Conservation (phyloP, 2,113 vertebrate genomes). For the Tricholaema leucomelas region DNA sequence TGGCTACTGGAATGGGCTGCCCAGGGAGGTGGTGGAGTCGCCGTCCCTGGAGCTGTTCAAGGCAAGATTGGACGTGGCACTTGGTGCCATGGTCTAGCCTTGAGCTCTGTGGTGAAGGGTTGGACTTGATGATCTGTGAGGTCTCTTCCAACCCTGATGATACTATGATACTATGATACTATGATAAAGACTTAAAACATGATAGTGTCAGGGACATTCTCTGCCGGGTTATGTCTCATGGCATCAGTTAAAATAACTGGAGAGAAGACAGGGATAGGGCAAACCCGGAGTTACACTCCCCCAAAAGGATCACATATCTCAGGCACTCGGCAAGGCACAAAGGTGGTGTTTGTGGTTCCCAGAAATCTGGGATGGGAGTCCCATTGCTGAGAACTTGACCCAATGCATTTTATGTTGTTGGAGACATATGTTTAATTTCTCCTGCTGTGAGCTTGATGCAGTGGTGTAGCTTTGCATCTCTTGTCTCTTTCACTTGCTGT, state of each 20-base stretch:
- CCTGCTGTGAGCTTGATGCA: not conserved
- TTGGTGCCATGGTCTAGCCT: too few relatives aligned
- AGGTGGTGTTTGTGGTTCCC: not conserved
- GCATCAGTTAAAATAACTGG: not conserved
- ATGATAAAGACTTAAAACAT: not conserved
- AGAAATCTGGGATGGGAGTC: not conserved
- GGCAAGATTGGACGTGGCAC: too few relatives aligned
- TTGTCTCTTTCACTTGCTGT: not conserved
- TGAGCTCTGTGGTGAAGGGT: too few relatives aligned
- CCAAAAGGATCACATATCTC: accelerated
- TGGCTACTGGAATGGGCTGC: too few relatives aligned
- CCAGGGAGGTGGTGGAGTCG: too few relatives aligned
- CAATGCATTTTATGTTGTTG: not conserved
- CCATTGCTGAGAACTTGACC: not conserved
- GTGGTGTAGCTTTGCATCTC: not conserved
- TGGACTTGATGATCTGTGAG: too few relatives aligned
- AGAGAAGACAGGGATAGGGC: not conserved
- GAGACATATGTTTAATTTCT: not conserved
- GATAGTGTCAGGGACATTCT: not conserved
- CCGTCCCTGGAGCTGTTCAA: too few relatives aligned
- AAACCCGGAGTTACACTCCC: not conserved
- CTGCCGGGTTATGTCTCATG: not conserved
- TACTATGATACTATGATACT: too few relatives aligned
- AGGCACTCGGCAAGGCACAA: not conserved
- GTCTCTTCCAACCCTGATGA: too few relatives aligned